Evolutionary conservation across 1,140 invertebrate species (phyloP).

Genomic region (Solenopsis fugax): DNA sequence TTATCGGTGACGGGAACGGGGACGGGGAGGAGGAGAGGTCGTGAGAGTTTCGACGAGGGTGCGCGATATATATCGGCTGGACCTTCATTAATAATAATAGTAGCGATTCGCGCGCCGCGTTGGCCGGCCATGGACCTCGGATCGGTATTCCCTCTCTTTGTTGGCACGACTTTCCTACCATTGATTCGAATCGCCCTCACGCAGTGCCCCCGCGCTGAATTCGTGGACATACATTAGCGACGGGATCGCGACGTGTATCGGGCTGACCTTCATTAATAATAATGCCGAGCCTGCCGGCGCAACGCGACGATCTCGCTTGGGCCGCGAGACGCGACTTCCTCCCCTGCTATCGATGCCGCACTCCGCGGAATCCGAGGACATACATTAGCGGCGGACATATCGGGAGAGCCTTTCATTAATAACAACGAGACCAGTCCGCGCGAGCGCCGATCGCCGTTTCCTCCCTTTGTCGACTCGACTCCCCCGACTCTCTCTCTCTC

Average conservation of each 20-base stretch:
- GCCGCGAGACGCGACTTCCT: constrained; percentile 7
- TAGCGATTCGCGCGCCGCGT: constrained; percentile 47
- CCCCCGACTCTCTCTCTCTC: neutral
- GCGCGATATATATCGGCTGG: constrained; percentile 67
- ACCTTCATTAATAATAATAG: constrained; percentile 76
- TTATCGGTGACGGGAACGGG: constrained; percentile 39
- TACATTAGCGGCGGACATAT: constrained; percentile 77
- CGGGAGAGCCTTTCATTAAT: constrained; percentile 55
- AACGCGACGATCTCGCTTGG: constrained; percentile 25
- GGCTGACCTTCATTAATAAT: constrained; percentile 74
- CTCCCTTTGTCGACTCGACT: constrained; percentile 54
- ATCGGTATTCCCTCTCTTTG: constrained; percentile 54
- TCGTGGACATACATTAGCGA: constrained; percentile 50
- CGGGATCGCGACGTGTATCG: constrained; percentile 32
- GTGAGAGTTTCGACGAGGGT: constrained; percentile 66
- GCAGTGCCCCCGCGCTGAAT: constrained; percentile 29
- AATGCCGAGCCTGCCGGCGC: constrained; percentile 64
- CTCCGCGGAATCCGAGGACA: constrained; percentile 62
- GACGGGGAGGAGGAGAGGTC: neutral
- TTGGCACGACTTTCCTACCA: constrained; percentile 49
- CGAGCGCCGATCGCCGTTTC: constrained; percentile 45
- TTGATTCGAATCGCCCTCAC: constrained; percentile 52
- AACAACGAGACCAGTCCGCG: constrained; percentile 21
- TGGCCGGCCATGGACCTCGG: constrained; percentile 11
- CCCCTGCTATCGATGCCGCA: constrained; percentile 42